phyloP scores from a whole-genome alignment of 1,140 invertebrate genomes.

The Bombus sylvicola region DNA sequence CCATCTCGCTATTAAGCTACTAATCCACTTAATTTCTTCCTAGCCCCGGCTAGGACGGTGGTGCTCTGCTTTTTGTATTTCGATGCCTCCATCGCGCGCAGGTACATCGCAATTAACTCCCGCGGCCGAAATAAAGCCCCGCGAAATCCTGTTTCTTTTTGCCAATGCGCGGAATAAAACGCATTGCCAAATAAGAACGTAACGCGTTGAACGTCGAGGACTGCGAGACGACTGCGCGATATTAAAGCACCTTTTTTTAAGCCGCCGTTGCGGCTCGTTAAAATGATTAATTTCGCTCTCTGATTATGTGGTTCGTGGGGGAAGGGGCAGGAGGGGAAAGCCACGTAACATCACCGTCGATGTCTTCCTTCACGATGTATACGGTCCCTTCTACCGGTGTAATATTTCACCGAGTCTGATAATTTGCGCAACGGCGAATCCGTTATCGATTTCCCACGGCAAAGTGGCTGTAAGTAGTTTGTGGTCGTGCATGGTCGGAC shows the following conservation, averaged over 20 bases:
- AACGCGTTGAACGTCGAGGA: background rate
- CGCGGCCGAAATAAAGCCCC: constrained; percentile 5
- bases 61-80: constrained; percentile 53
- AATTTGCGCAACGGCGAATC: constrained; percentile 1
- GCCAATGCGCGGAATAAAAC: background rate
- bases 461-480: constrained; percentile 12
- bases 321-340: background rate
- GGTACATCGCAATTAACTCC: constrained; percentile 50
- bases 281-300: constrained; percentile 25
- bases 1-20: constrained; percentile 57
- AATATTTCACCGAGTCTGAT: background rate
- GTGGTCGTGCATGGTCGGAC: constrained; percentile 10
- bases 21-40: constrained; percentile 67
- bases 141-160: constrained; percentile 5
- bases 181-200: constrained; percentile 23
- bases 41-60: background rate
- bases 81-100: constrained; percentile 22
- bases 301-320: background rate
- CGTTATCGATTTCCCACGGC: constrained; percentile 5
- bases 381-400: no score
- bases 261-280: background rate
- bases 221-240: background rate
- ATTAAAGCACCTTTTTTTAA: background rate
- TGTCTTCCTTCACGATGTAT: background rate
- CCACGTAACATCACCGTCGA: background rate